Conservation (phyloP, 2,888 invertebrate genomes). For the Gnatocerus cornutus region DNA sequence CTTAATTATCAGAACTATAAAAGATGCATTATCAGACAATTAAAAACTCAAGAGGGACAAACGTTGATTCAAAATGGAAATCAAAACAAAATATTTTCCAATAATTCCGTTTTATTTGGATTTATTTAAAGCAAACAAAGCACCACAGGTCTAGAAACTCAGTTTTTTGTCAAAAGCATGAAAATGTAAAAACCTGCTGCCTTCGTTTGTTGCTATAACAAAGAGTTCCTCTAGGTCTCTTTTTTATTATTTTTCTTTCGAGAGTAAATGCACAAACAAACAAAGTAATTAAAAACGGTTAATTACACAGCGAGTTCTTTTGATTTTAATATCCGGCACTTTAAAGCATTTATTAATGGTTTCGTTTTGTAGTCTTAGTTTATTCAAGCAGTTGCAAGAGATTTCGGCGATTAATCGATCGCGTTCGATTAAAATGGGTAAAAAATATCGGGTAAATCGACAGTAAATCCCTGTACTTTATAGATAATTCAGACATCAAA, state of each 20-base stretch:
- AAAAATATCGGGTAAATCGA: conserved; percentile 5
- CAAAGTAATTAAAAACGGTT: conserved; percentile 29
- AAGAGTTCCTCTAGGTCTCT: no score
- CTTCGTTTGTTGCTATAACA: no score
- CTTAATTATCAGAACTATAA: no score
- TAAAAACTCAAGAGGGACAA: no score
- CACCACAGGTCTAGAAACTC: no score
- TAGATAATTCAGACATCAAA: conserved; percentile 10
- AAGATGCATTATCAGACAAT: no score
- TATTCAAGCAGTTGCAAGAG: conserved; percentile 6
- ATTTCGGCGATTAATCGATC: conserved; percentile 12
- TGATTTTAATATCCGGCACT: conserved; percentile 6
- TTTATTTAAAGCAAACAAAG: no score
- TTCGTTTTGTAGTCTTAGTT: conserved; percentile 17
- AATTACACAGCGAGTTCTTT: conserved; percentile 20
- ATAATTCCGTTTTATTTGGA: no score
- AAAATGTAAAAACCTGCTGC: no score
- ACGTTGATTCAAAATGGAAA: no score
- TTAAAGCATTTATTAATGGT: conserved; percentile 15
- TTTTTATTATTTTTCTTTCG: background rate
- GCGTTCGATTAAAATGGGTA: conserved; percentile 19
- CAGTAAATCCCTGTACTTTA: conserved; percentile 3
- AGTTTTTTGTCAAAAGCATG: no score
- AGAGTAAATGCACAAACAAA: background rate
- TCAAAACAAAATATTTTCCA: no score